phyloP scores from a whole-genome alignment of 2,797 vertebrate genomes.

The Simalia tracyae region DNA sequence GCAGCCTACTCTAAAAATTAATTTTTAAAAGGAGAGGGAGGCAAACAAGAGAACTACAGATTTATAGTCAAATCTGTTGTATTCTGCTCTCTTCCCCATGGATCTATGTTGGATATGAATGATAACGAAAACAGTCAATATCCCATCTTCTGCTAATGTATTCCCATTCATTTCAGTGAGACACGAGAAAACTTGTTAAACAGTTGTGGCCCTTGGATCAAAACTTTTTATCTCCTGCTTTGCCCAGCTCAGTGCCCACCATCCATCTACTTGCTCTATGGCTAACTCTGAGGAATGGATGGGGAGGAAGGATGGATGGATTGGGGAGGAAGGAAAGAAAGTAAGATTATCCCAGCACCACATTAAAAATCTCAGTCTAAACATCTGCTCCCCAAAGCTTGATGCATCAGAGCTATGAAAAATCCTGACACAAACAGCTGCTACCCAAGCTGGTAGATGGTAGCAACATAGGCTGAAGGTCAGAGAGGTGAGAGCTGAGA shows the following conservation, averaged over 20 bases:
- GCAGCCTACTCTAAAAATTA: background rate
- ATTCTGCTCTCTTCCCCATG: background rate
- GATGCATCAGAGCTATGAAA: background rate
- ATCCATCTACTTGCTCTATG: background rate
- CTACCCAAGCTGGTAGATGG: constrained; percentile 25
- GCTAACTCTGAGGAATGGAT: background rate
- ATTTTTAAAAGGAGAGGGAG: background rate
- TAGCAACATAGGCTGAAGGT: constrained; percentile 51
- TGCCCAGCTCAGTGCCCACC: background rate
- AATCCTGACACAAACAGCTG: constrained; percentile 25
- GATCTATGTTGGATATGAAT: background rate
- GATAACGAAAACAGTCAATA: background rate
- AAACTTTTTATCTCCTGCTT: background rate
- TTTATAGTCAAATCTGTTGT: background rate
- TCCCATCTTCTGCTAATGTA: background rate
- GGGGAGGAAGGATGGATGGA: background rate
- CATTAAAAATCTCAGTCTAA: background rate
- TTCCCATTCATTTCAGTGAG: background rate
- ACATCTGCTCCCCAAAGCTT: background rate
- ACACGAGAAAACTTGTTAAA: background rate
- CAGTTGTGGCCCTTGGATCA: background rate
- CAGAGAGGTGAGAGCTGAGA: constrained; percentile 57
- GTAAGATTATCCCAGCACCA: background rate
- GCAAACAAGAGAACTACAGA: background rate
- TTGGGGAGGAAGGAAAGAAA: background rate